Conservation (phyloP, 1,140 invertebrate genomes). For the Neocloeon triangulifer region DNA sequence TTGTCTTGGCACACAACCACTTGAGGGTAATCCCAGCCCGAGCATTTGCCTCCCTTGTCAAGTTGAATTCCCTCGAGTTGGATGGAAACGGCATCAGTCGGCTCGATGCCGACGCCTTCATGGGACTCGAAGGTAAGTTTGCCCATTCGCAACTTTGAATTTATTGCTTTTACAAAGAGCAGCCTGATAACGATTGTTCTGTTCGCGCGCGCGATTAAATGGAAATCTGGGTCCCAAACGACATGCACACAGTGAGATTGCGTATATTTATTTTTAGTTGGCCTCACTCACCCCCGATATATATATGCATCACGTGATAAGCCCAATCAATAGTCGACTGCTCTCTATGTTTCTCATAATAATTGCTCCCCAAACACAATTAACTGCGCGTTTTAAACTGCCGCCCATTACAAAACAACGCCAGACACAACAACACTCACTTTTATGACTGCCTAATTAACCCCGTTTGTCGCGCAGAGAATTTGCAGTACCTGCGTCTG, state of each 20-base stretch:
- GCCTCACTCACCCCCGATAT: not conserved
- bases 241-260: no score
- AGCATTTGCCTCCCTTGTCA: conserved; percentile 53
- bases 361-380: no score
- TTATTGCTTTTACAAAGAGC: conserved; percentile 2
- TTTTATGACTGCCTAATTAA: not conserved
- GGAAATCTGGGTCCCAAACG: not conserved
- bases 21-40: conserved; percentile 48
- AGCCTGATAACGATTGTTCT: conserved; percentile 1
- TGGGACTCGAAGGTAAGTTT: conserved; percentile 60
- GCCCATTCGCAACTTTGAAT: not conserved
- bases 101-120: conserved; percentile 61
- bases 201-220: conserved; percentile 1
- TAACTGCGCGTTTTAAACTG: no score
- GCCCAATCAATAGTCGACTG: no score
- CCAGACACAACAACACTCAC: no score
- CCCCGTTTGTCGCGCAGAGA: conserved; percentile 29
- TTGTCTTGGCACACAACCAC: conserved; percentile 65
- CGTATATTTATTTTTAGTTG: conserved; percentile 1
- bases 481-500: conserved; percentile 65
- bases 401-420: no score
- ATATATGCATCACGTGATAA: no score
- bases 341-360: no score
- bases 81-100: conserved; percentile 61
- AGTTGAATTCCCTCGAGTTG: conserved; percentile 62